Base-by-base conservation (phyloP, 2,113 vertebrate genomes). In the Myiopsitta monachus region DNA sequence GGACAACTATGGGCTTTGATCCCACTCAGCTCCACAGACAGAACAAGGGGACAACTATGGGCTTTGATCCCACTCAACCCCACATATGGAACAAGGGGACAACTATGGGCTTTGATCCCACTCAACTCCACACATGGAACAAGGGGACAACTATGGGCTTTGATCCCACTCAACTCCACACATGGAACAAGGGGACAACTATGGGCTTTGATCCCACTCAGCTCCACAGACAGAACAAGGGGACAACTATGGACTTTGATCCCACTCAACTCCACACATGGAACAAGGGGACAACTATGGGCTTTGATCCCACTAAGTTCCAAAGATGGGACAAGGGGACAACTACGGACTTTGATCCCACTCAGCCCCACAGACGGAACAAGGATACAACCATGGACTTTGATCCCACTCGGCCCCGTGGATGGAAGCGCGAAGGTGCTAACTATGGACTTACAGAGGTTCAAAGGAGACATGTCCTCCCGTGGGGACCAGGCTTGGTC, bases 401-500 rank as follows among this genome's bases (percentile, higher is more conserved):
- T 26, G 49, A 51, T 15, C 26, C 49, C 49, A 27, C 49, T 51
- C 9, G 26, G 26, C 5, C 5, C 5, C 14, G 0, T 16, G 16
- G 44, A 15, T 1, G 6, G 23, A 49, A 18, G 2, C 1, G 18
- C 36, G 31, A 59, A 39, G 69, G 55, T 6, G 39, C 18, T 30
- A 27, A 17, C 44, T 23, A 6, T 10, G 70, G 70, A 98, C 98
- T 98, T 95, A 98, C 98, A 98, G 91, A 98, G 97, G 94, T 98
- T 98, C 84, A 98, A 78, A 24, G 98, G 98, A 5, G 97, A 95
- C 96, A 98, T 91, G 70, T 98, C 98, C 75, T 98, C 98, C 69
- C 97, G 97, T 7, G 97, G 95, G 0, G 96, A 67, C 98, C 98
- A 98, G 79, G 96, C 96, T 67, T 90, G 94, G 82, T 98, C 97